A percentile compares a stretch with the other conserved stretches of the same genome.
phyloP scores from a whole-genome alignment of 2,113 vertebrate genomes.

The Pelusios castaneus region DNA sequence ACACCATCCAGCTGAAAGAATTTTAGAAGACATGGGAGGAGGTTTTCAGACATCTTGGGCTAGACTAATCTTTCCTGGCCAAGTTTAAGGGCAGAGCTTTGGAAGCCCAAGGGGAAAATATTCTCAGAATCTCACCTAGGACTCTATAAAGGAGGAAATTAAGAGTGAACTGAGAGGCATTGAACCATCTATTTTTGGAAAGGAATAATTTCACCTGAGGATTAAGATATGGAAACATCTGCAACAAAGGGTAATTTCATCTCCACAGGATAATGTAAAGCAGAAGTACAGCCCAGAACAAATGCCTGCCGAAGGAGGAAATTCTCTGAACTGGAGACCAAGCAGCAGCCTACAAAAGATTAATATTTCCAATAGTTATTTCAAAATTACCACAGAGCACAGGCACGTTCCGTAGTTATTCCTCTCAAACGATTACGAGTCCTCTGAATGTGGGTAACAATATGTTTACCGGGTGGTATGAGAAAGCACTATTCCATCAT shows the following conservation, averaged over 20 bases:
- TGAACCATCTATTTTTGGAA: background rate
- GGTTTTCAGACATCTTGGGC: background rate
- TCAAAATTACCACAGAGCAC: background rate
- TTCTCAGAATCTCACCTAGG: background rate
- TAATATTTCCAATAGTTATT: background rate
- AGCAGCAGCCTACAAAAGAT: background rate
- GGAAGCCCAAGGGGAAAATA: background rate
- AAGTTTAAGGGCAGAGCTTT: background rate
- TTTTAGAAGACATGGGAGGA: background rate
- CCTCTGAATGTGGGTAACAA: background rate
- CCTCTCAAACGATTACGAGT: background rate
- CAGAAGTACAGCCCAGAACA: background rate
- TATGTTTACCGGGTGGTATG: background rate
- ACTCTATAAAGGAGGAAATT: background rate
- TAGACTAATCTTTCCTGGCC: background rate
- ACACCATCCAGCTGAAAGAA: conserved; percentile 12
- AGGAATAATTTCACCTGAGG: background rate
- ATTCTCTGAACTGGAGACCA: background rate
- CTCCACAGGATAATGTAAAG: background rate
- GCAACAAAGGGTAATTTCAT: background rate
- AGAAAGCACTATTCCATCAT: background rate
- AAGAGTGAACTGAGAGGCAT: background rate
- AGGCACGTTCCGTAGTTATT: background rate
- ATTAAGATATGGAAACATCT: background rate
- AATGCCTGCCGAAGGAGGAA: background rate